Conservation (phyloP, 1,140 invertebrate genomes). For the Tribolium madens region DNA sequence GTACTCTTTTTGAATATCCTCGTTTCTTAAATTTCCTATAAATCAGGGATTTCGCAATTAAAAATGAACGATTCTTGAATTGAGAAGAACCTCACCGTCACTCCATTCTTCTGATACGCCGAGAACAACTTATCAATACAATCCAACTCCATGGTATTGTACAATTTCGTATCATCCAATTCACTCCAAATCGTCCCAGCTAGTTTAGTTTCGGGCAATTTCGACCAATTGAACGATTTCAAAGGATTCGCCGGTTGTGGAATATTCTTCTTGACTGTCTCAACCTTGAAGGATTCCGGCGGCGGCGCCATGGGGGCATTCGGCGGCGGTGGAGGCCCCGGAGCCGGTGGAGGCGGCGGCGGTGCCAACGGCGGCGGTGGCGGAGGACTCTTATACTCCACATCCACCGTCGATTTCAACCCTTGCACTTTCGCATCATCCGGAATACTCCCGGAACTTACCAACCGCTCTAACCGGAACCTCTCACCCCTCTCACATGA, state of each 20-base stretch:
- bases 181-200: conserved; percentile 95
- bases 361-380: conserved; percentile 72
- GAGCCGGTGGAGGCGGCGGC: conserved; percentile 68
- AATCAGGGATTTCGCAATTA: too few relatives aligned
- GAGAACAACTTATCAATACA: conserved; percentile 96
- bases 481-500: conserved; percentile 85
- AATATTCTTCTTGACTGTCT: conserved; percentile 78
- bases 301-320: conserved; percentile 71
- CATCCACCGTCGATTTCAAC: conserved; percentile 58
- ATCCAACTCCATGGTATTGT: conserved; percentile 91
- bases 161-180: conserved; percentile 92
- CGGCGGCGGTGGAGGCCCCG: conserved; percentile 67
- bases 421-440: conserved; percentile 88
- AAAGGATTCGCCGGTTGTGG: conserved; percentile 92
- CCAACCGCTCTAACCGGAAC: conserved; percentile 84
- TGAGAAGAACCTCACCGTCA: conserved; percentile 71
- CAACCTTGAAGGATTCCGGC: conserved; percentile 69
- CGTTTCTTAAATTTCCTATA: too few relatives aligned
- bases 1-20: too few relatives aligned
- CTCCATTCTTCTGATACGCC: conserved; percentile 93
- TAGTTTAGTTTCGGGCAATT: conserved; percentile 88
- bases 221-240: conserved; percentile 98
- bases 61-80: too few relatives aligned
- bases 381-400: conserved; percentile 69
- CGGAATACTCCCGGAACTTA: conserved; percentile 89